These are phyloP conservation scores for Saguinus imperator DNA, from an alignment of 2,113 vertebrate species.

Conservation along the genomic window DNA sequence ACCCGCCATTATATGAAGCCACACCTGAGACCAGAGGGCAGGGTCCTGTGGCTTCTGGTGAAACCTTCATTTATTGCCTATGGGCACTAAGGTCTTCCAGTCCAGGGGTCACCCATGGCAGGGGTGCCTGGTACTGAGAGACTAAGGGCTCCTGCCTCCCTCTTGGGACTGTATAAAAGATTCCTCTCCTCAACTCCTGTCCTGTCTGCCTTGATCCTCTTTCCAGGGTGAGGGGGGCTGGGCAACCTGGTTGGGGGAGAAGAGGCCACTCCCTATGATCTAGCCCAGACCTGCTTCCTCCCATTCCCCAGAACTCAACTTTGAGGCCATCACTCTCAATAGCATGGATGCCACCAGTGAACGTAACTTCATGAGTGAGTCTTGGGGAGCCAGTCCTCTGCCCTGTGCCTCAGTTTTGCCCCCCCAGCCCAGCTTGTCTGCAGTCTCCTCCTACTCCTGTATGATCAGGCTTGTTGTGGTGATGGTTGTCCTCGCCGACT, in stretches of 20 bases:
- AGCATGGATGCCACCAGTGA: constrained; percentile 97
- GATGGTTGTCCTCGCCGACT: no score
- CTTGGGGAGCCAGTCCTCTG: not conserved
- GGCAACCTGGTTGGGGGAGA: not conserved
- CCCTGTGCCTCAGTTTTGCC: not conserved
- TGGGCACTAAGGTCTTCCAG: not conserved
- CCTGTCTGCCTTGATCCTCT: not conserved
- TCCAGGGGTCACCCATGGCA: not conserved
- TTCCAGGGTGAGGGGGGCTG: no score
- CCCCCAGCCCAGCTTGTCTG: not conserved
- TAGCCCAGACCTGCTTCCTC: not conserved
- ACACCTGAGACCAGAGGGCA: not conserved
- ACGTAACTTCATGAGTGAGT: constrained; percentile 95
- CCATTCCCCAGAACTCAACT: constrained; percentile 87
- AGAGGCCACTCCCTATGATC: not conserved
- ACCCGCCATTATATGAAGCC: not conserved
- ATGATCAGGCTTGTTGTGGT: no score
- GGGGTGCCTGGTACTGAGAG: rapidly evolving
- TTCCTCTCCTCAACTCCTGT: not conserved
- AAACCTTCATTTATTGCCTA: not conserved
- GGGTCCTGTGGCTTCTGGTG: not conserved
- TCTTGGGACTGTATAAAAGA: not conserved
- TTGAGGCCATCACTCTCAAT: constrained; percentile 93
- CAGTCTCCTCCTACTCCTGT: not conserved
- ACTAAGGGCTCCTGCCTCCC: not conserved